Percentiles rank a stretch among this genome's conserved stretches.
Evolutionary conservation across 1,140 invertebrate genomes (phyloP).

Genomic region (Trachymyrmex septentrionalis): DNA sequence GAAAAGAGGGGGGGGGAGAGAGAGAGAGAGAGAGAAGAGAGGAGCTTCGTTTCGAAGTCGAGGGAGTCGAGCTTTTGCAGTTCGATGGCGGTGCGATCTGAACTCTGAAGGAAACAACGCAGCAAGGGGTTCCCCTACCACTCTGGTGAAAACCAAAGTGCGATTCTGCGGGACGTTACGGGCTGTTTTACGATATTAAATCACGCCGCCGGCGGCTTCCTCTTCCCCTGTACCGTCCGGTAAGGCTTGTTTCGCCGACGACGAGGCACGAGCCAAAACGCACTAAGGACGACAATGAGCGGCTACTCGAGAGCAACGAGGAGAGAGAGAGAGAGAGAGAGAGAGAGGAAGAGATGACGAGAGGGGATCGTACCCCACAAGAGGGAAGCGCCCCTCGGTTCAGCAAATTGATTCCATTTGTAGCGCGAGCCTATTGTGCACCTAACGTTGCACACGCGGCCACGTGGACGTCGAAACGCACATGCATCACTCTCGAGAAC

Average conservation of each 20-base stretch:
- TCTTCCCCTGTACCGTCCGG: slow-evolving; percentile 44
- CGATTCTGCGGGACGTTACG: slow-evolving; percentile 77
- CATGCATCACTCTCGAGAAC: slow-evolving; percentile 8
- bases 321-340: not conserved
- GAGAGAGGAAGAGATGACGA: not conserved
- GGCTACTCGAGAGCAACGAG: not conserved
- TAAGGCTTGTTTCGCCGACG: slow-evolving; percentile 42
- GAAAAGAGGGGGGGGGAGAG: not conserved
- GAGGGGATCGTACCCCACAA: slow-evolving; percentile 19
- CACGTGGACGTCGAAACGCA: slow-evolving; percentile 45
- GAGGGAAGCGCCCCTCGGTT: slow-evolving; percentile 52
- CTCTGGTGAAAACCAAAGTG: slow-evolving; percentile 59
- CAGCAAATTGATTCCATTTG: slow-evolving; percentile 76
- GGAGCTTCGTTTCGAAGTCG: slow-evolving; percentile 36
- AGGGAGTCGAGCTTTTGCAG: slow-evolving; percentile 17
- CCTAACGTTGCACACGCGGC: slow-evolving; percentile 35
- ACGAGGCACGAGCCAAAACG: slow-evolving; percentile 1
- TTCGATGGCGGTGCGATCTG: slow-evolving; percentile 2
- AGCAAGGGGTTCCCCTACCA: slow-evolving; percentile 31
- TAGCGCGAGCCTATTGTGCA: slow-evolving; percentile 64
- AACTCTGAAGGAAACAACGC: slow-evolving; percentile 29
- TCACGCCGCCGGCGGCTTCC: slow-evolving; percentile 59
- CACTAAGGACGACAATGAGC: slow-evolving; percentile 34
- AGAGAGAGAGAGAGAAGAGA: too few species aligned
- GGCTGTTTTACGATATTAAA: slow-evolving; percentile 79